These are phyloP conservation scores for Pedetes capensis DNA, from an alignment of 2,113 vertebrate genomes.

Conservation along the genomic window DNA sequence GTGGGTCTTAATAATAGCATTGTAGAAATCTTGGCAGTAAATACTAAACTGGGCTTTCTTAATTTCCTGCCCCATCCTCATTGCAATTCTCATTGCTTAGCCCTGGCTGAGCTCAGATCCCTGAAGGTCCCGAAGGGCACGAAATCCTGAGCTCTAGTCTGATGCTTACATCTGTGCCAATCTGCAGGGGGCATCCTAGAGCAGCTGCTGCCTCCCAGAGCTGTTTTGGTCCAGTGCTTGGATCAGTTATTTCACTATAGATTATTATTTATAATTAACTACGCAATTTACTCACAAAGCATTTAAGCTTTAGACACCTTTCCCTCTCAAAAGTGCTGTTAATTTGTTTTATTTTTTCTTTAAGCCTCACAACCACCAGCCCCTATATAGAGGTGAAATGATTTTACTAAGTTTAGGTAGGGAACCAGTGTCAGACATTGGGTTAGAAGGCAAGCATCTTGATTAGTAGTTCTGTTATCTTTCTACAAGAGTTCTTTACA, in stretches of 20 bases:
- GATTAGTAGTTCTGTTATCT: neutral
- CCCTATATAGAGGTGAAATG: neutral
- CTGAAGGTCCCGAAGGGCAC: neutral
- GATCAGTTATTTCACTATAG: neutral
- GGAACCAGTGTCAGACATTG: neutral
- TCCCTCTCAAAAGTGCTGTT: neutral
- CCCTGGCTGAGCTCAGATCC: neutral
- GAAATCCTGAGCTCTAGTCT: neutral
- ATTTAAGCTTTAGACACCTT: neutral
- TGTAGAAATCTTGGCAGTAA: slow-evolving; percentile 14
- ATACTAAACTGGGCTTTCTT: neutral
- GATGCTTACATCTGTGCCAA: neutral
- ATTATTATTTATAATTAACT: neutral
- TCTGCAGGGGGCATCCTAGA: neutral
- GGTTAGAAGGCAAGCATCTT: neutral
- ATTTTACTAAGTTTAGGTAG: neutral
- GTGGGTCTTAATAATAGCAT: neutral
- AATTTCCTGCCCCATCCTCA: neutral
- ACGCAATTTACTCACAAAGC: neutral
- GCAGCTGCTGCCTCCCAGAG: neutral
- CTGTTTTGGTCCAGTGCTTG: neutral
- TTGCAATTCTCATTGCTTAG: neutral
- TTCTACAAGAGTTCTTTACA: neutral
- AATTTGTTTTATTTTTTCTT: neutral
- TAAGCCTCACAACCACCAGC: neutral